Evolutionary conservation across 1,140 invertebrate species (phyloP).

Genomic region (Drosophila erecta): DNA sequence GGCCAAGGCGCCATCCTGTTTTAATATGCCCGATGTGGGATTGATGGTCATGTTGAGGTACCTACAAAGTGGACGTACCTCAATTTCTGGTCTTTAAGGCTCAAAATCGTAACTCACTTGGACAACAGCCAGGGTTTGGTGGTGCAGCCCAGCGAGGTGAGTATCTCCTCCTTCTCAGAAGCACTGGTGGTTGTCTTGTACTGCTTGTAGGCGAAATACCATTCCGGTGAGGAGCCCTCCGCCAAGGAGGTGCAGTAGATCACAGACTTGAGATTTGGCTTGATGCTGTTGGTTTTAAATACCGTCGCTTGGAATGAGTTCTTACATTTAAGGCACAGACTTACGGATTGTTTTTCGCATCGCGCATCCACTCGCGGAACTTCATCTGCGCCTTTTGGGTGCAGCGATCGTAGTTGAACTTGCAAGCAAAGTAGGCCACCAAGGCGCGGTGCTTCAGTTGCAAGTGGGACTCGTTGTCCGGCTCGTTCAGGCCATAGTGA

Average conservation of each 20-base stretch:
- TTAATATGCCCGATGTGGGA: constrained; percentile 85
- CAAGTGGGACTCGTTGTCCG: constrained; percentile 81
- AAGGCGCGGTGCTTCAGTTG: constrained; percentile 85
- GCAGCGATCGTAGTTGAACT: constrained; percentile 85
- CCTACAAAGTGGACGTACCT: constrained; percentile 47
- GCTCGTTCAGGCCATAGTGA: constrained; percentile 81
- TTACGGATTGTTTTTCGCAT: constrained; percentile 67
- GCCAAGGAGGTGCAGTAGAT: constrained; percentile 87
- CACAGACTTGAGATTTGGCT: constrained; percentile 84
- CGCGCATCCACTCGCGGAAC: constrained; percentile 85
- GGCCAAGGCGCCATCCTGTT: constrained; percentile 86
- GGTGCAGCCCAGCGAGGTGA: constrained; percentile 87
- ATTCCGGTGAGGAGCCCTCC: constrained; percentile 85
- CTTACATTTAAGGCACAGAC: constrained; percentile 11
- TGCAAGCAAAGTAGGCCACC: constrained; percentile 85
- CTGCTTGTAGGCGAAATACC: constrained; percentile 86
- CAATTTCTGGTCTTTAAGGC: neutral
- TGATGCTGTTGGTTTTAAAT: constrained; percentile 76
- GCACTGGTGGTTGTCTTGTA: constrained; percentile 86
- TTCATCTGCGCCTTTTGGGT: constrained; percentile 77
- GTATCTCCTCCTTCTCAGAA: constrained; percentile 87
- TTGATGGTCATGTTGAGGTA: constrained; percentile 85
- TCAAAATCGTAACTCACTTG: constrained; percentile 82
- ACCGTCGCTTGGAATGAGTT: neutral
- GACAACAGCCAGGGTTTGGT: constrained; percentile 82